A percentile compares a stretch with the other conserved stretches of the same genome.
These are phyloP conservation scores for Chrysina gloriosa DNA, from an alignment of 2,888 invertebrate species.

Conservation along the genomic window DNA sequence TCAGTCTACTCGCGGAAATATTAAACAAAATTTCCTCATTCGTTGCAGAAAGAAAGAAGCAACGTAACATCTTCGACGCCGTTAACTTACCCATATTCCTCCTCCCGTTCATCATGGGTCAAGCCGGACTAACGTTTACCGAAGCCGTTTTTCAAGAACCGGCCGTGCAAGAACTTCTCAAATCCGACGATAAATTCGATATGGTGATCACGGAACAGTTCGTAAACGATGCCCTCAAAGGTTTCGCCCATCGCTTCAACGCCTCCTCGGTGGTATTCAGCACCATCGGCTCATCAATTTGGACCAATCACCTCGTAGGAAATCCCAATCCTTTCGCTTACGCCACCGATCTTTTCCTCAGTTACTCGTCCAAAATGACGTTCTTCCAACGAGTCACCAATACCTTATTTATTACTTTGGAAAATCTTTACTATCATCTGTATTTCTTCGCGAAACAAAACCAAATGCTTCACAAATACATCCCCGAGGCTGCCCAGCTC, in stretches of 20 bases:
- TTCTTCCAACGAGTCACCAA: slow-evolving; percentile 70
- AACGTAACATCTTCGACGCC: slow-evolving; percentile 1
- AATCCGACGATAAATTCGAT: slow-evolving; percentile 61
- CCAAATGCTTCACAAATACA: slow-evolving; percentile 45
- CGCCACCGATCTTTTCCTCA: slow-evolving; percentile 65
- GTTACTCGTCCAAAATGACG: slow-evolving; percentile 64
- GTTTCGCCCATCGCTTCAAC: slow-evolving; percentile 60
- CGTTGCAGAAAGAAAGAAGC: not conserved
- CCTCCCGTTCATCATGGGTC: not conserved
- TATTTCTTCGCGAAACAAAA: slow-evolving; percentile 43
- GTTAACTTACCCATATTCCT: not conserved
- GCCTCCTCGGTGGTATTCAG: slow-evolving; percentile 62
- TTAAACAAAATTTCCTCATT: too few species aligned
- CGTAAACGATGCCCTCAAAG: slow-evolving; percentile 65
- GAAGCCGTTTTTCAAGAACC: slow-evolving; percentile 26
- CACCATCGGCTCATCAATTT: slow-evolving; percentile 64
- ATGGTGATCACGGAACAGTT: slow-evolving; percentile 65
- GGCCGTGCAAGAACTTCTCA: slow-evolving; percentile 53
- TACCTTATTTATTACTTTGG: slow-evolving; percentile 55
- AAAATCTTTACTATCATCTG: slow-evolving; percentile 46
- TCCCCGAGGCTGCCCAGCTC: slow-evolving; percentile 46
- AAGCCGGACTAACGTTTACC: not conserved
- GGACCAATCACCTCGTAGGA: slow-evolving; percentile 66
- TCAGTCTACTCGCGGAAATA: too few species aligned
- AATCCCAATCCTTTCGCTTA: slow-evolving; percentile 66